Evolutionary conservation across 1,140 invertebrate genomes (phyloP).

Genomic region (Zaprionus inermis): DNA sequence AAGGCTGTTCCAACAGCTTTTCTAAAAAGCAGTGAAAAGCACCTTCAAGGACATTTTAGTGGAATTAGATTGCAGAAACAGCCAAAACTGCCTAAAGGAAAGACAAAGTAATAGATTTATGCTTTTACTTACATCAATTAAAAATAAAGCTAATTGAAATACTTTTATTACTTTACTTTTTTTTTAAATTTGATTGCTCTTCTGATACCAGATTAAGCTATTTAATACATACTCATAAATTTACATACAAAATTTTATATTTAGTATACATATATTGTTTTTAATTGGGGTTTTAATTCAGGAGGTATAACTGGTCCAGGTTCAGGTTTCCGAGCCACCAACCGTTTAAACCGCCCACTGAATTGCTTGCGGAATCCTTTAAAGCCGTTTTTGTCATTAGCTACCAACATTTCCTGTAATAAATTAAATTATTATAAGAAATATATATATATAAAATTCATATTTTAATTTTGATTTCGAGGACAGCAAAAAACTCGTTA

Average conservation of each 20-base stretch:
- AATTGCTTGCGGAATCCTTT: conserved; percentile 92
- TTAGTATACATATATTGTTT: conserved; percentile 95
- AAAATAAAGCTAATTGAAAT: conserved; percentile 36
- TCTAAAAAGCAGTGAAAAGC: too few relatives aligned
- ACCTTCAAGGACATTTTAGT: too few relatives aligned
- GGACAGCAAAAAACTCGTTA: neutral
- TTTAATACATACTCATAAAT: conserved; percentile 36
- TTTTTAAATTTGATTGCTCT: conserved; percentile 29
- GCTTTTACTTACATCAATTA: conserved; percentile 12
- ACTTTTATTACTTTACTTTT: conserved; percentile 31
- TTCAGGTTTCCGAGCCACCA: conserved; percentile 92
- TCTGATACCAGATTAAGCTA: conserved; percentile 24
- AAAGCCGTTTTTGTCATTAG: conserved; percentile 90
- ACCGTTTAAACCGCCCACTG: conserved; percentile 91
- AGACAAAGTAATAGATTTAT: neutral
- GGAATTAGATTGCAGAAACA: too few relatives aligned
- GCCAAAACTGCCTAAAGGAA: too few relatives aligned
- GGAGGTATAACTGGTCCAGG: conserved; percentile 93
- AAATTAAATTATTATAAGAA: conserved; percentile 19
- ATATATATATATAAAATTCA: neutral
- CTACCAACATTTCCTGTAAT: conserved; percentile 90
- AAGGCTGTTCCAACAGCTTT: too few relatives aligned
- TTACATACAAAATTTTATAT: conserved; percentile 50
- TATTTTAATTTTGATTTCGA: neutral
- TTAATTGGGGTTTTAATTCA: conserved; percentile 93